Conservation (phyloP, 2,888 invertebrate genomes). For the Fragum whitleyi region DNA sequence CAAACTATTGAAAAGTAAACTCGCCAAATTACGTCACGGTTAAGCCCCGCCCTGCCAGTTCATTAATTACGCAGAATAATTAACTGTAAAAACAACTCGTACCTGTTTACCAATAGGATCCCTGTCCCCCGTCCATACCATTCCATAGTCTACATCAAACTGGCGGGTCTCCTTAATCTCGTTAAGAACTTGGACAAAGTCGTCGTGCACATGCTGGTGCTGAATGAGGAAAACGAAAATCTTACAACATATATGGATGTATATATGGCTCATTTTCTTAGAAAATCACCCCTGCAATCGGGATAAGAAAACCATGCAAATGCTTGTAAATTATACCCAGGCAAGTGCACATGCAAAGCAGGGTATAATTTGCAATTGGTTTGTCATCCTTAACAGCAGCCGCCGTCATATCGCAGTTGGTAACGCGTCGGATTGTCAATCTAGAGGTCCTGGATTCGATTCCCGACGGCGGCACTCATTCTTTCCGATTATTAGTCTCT, state of each 20-base stretch:
- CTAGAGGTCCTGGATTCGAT: too few relatives aligned
- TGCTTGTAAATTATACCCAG: not conserved
- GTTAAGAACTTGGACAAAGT: constrained; percentile 60
- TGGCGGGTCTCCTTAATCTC: constrained; percentile 54
- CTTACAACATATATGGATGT: not conserved
- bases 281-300: not conserved
- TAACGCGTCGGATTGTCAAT: too few relatives aligned
- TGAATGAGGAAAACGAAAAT: constrained; percentile 24
- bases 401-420: too few relatives aligned
- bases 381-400: too few relatives aligned
- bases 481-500: too few relatives aligned
- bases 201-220: constrained; percentile 67
- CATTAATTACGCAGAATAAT: too few relatives aligned
- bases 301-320: not conserved
- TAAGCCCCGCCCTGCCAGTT: too few relatives aligned
- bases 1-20: too few relatives aligned
- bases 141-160: constrained; percentile 62
- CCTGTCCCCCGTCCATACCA: constrained; percentile 65
- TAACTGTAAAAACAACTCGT: not conserved
- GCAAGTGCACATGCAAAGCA: too few relatives aligned
- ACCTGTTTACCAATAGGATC: constrained; percentile 62
- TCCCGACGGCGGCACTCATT: too few relatives aligned
- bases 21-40: too few relatives aligned
- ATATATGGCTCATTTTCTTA: not conserved
- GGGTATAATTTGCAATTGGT: too few relatives aligned